These are phyloP conservation scores for Ophioninae sp. DNA, from an alignment of 2,888 invertebrate genomes.

Conservation along the genomic window DNA sequence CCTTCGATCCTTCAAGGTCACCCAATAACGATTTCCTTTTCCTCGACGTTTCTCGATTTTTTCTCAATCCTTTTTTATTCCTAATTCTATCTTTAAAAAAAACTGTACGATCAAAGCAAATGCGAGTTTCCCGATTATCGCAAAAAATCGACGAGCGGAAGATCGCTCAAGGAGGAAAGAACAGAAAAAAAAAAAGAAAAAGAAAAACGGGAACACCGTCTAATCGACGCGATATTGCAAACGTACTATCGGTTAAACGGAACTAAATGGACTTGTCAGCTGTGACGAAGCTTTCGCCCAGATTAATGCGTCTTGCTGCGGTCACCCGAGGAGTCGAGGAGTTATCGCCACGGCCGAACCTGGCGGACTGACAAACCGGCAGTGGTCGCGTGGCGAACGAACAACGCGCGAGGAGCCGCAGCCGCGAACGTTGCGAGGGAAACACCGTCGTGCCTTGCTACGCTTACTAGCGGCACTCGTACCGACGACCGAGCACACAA, in stretches of 20 bases:
- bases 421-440: constrained; percentile 62
- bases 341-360: constrained; percentile 70
- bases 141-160: constrained; percentile 1
- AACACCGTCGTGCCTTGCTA: constrained; percentile 61
- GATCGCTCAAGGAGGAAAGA: not conserved
- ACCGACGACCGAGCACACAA: constrained; percentile 58
- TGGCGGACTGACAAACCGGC: constrained; percentile 73
- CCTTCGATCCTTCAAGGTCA: too few species aligned
- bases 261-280: constrained; percentile 22
- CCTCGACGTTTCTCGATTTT: not conserved
- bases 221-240: constrained; percentile 1
- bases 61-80: too few species aligned
- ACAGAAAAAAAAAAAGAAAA: not conserved
- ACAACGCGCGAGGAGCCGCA: constrained; percentile 61
- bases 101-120: constrained; percentile 11
- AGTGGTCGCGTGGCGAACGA: constrained; percentile 73
- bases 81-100: not conserved
- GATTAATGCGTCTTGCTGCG: constrained; percentile 37
- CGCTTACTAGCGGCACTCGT: constrained; percentile 54
- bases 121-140: not conserved
- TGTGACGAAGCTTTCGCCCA: constrained; percentile 36
- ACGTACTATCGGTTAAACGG: constrained; percentile 25
- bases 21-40: not conserved
- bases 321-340: constrained; percentile 55
- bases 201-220: not conserved